Conservation (phyloP, 2,113 vertebrate genomes). For the Oxyura jamaicensis region DNA sequence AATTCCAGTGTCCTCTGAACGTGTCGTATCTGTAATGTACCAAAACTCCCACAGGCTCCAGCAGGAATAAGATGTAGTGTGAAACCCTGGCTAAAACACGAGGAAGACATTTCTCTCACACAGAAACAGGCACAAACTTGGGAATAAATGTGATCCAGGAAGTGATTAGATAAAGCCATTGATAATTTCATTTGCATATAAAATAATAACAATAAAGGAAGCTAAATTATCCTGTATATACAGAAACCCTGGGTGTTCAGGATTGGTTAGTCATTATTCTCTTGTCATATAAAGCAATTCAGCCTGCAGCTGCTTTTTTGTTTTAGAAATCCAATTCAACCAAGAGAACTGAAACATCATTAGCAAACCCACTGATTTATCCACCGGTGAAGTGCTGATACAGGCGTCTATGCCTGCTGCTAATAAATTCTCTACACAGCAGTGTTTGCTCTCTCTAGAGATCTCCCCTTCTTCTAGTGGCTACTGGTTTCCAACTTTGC, state of each 20-base stretch:
- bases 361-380: conserved; percentile 64
- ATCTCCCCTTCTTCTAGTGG: conserved; percentile 38
- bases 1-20: background rate
- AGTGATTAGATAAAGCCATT: conserved; percentile 10
- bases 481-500: conserved; percentile 20
- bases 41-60: background rate
- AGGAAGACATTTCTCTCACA: conserved; percentile 7
- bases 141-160: conserved; percentile 46
- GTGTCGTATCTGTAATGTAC: background rate
- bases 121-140: background rate
- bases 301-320: conserved; percentile 65
- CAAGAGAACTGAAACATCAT: conserved; percentile 56
- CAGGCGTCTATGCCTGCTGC: conserved; percentile 32
- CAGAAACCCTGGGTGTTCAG: conserved; percentile 28
- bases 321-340: conserved; percentile 60
- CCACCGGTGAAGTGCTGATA: conserved; percentile 55
- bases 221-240: conserved; percentile 23
- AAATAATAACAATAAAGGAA: conserved; percentile 50
- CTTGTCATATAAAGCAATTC: conserved; percentile 56
- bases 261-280: conserved; percentile 53
- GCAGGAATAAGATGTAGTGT: conserved; percentile 14
- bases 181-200: conserved; percentile 66
- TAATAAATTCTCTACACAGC: conserved; percentile 49
- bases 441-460: background rate
- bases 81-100: background rate